Evolutionary conservation across 2,888 invertebrate species (phyloP), one percentile per base, ranked within the genome.

Genomic region (Eilema caniola): DNA sequence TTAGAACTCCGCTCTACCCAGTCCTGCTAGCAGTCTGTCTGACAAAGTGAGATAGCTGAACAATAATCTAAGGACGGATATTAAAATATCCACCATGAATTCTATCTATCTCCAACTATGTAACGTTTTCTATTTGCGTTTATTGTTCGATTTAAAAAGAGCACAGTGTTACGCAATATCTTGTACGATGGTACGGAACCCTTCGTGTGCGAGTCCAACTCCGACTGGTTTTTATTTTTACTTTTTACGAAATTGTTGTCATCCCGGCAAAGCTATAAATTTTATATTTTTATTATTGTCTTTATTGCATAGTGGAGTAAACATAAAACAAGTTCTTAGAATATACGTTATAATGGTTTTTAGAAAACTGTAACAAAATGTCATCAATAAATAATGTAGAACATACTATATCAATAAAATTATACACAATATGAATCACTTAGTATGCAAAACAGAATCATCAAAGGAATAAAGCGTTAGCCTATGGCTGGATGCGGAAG

Each of bases 401-500:
- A 62, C 16, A 33, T 33, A 11, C 14, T 47, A 59, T 63, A 47
- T n/a, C n/a, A 14, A 31, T 16, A 56, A 65, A 57, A 16, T 8
- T 33, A 57, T 57, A 37, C 10, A 56, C 57, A 66, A 66, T 66
- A 24, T 14, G 33, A 33, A 66, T 57, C 24, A 66, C 33, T 69
- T 62, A 61, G 57, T 79, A 74, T 75, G 76, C 76, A 68, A 83
- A 73, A 79, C 80, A 83, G 76, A 70, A 20, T 71, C 62, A 66
- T 41, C 72, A 73, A 70, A 72, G 73, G 75, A 75, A 75, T 78
- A 77, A 64, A 63, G 37, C 64, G 69, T 70, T 76, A 57, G 37
- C 28, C 72, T 65, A 76, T 78, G 72, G 67, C 57, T 76, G 73
- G 57, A 68, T 62, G 67, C 70, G 69, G 77, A 75, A 77, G 76